Conservation (phyloP, 1,140 invertebrate species). For the Bursaphelenchus mucronatus region DNA sequence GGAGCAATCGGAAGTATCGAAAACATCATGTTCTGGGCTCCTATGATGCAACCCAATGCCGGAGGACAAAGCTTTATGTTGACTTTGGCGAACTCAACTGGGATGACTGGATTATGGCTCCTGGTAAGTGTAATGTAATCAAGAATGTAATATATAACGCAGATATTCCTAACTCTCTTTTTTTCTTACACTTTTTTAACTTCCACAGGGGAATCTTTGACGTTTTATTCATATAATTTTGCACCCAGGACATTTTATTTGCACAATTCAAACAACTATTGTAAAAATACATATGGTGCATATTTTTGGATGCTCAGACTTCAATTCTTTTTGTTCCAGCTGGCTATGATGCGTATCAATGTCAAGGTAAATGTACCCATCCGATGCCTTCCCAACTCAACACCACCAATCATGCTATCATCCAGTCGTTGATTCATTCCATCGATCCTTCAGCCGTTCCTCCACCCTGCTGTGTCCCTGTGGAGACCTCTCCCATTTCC, state of each 20-base stretch:
- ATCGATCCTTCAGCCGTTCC: conserved; percentile 74
- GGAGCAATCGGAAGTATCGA: conserved; percentile 30
- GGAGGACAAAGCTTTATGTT: conserved; percentile 81
- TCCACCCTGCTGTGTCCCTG: conserved; percentile 83
- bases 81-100: conserved; percentile 93
- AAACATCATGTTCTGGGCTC: conserved; percentile 24
- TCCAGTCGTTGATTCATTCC: conserved; percentile 84
- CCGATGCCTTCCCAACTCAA: conserved; percentile 87
- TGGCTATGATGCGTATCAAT: conserved; percentile 90
- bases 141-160: neutral
- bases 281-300: neutral
- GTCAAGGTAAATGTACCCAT: conserved; percentile 86
- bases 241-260: neutral
- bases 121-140: conserved; percentile 62
- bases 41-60: conserved; percentile 66
- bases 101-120: conserved; percentile 99
- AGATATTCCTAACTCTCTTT: too few relatives aligned
- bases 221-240: too few relatives aligned
- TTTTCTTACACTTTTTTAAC: too few relatives aligned
- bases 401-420: conserved; percentile 94
- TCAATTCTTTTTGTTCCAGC: conserved; percentile 52
- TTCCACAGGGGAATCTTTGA: too few relatives aligned
- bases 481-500: conserved; percentile 69
- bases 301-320: too few relatives aligned
- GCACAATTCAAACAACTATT: neutral